A percentile compares a stretch with the other conserved stretches of the same genome.
These are phyloP conservation scores for Argyra leucocephala DNA, from an alignment of 2,888 invertebrate species.

Conservation along the genomic window DNA sequence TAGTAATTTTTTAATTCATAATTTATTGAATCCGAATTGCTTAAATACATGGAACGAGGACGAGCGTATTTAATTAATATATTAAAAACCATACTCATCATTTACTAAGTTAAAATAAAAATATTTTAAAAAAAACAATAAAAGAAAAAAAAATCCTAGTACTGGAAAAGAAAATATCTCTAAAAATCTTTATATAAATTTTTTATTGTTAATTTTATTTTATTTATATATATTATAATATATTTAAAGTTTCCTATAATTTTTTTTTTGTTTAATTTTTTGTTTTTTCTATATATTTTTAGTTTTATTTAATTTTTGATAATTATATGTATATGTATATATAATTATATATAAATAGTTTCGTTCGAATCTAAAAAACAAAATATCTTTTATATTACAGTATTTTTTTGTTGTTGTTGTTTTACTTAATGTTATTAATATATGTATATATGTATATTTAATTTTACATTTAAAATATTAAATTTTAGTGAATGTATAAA, in stretches of 20 bases:
- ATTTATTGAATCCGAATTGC: no score
- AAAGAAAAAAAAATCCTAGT: background rate
- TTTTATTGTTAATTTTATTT: background rate
- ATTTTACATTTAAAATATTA: no score
- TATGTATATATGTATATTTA: no score
- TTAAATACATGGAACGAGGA: no score
- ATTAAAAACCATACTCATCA: no score
- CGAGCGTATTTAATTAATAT: no score
- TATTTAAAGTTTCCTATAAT: background rate
- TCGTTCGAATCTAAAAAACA: background rate
- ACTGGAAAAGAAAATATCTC: background rate
- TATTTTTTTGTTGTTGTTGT: background rate
- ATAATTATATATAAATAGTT: background rate
- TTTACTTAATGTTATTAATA: no score
- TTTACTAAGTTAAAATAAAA: no score
- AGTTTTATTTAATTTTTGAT: background rate
- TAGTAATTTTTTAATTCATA: no score
- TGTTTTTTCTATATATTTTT: background rate
- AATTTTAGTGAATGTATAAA: no score
- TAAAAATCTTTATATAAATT: conserved; percentile 2
- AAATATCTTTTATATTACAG: background rate
- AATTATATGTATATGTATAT: no score
- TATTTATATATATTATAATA: background rate
- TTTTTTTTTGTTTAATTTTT: background rate
- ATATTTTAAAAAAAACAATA: no score